These are phyloP conservation scores for Cyprinus carpio DNA, from an alignment of 2,113 vertebrate species.

Conservation along the genomic window DNA sequence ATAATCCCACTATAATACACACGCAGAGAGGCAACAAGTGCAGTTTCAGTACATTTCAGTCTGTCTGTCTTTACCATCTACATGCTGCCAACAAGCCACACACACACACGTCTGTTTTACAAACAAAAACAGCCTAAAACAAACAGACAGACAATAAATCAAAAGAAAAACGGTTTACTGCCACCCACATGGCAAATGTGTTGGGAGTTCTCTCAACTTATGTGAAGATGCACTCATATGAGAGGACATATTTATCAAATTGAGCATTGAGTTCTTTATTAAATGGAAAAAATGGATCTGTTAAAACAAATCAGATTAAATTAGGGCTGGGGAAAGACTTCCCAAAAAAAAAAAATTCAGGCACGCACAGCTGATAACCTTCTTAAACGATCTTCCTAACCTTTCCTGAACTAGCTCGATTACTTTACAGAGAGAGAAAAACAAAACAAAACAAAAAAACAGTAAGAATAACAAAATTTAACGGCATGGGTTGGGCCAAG, in stretches of 20 bases:
- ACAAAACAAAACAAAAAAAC: too few species aligned
- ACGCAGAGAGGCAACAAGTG: conserved; percentile 50
- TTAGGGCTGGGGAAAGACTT: background rate
- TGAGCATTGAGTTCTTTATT: background rate
- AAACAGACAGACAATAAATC: conserved; percentile 1
- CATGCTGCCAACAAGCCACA: conserved; percentile 17
- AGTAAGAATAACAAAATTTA: conserved; percentile 50
- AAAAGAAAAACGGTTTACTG: background rate
- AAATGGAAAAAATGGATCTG: background rate
- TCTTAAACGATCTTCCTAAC: background rate
- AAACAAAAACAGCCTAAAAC: conserved; percentile 13
- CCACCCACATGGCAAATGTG: conserved; percentile 10
- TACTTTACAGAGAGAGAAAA: conserved; percentile 15
- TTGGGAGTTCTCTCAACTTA: background rate
- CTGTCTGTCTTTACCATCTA: conserved; percentile 39
- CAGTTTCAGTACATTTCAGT: conserved; percentile 29
- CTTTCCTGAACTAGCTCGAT: background rate
- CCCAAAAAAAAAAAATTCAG: conserved; percentile 16
- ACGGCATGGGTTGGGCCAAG: conserved; percentile 18
- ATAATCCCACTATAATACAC: conserved; percentile 44
- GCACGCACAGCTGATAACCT: background rate
- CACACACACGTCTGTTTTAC: conserved; percentile 24
- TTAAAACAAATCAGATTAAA: conserved; percentile 27
- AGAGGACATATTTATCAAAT: background rate
- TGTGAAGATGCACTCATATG: background rate